A percentile compares a stretch with the other conserved stretches of the same genome.
Evolutionary conservation across 1,140 invertebrate genomes (phyloP).

Genomic region (Drosophila insularis): DNA sequence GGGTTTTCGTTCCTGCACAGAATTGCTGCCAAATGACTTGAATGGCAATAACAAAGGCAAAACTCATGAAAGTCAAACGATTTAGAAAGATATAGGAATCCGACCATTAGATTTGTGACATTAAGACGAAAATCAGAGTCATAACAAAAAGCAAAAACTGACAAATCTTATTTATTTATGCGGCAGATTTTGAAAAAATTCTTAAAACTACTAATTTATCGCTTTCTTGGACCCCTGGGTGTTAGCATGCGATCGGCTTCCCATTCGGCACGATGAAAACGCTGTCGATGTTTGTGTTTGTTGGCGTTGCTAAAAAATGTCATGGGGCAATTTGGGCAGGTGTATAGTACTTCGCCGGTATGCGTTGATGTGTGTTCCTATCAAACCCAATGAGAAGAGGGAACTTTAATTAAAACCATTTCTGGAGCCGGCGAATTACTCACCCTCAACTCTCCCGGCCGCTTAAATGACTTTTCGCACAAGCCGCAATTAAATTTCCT

Average conservation of each 20-base stretch:
- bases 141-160: not conserved
- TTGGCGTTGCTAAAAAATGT: conserved; percentile 75
- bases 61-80: conserved; percentile 46
- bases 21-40: conserved; percentile 52
- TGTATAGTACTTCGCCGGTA: conserved; percentile 71
- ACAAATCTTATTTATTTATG: too few species aligned
- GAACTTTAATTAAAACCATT: not conserved
- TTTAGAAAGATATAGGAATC: conserved; percentile 42
- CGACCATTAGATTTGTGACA: conserved; percentile 29
- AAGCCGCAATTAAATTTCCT: conserved; percentile 78
- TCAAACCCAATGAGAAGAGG: not conserved
- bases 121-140: not conserved
- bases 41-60: conserved; percentile 42
- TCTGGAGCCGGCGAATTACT: not conserved
- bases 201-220: too few species aligned
- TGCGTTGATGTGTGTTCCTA: conserved; percentile 75
- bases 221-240: too few species aligned
- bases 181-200: too few species aligned
- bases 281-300: conserved; percentile 77
- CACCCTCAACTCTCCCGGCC: conserved; percentile 74
- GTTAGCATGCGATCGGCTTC: conserved; percentile 64
- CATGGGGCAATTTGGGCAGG: conserved; percentile 75
- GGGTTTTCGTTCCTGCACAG: conserved; percentile 1
- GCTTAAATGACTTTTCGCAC: conserved; percentile 79
- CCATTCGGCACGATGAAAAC: conserved; percentile 71